A percentile compares a stretch with the other conserved stretches of the same genome.
Evolutionary conservation across 2,113 vertebrate genomes (phyloP).

Genomic region (Marmota monax): DNA sequence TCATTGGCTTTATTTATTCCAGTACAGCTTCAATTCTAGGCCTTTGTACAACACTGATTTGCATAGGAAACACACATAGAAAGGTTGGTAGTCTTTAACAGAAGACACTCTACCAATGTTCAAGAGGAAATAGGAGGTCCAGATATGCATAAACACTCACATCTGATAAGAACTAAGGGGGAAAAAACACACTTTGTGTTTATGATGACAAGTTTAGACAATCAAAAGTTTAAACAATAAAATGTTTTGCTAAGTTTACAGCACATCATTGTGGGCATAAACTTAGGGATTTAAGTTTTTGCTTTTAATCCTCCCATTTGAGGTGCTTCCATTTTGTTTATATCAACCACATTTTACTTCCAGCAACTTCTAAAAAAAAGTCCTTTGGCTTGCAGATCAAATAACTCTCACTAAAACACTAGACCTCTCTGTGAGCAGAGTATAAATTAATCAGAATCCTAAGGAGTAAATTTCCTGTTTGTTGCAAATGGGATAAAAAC

Average conservation of each 20-base stretch:
- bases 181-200: neutral
- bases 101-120: slow-evolving; percentile 36
- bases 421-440: slow-evolving; percentile 7
- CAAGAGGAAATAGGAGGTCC: slow-evolving; percentile 58
- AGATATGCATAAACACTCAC: neutral
- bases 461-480: slow-evolving; percentile 51
- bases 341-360: slow-evolving; percentile 58
- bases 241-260: slow-evolving; percentile 56
- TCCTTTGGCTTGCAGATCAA: slow-evolving; percentile 52
- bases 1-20: slow-evolving; percentile 25
- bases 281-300: slow-evolving; percentile 48
- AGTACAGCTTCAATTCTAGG: neutral
- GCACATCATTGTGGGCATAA: neutral
- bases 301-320: slow-evolving; percentile 46
- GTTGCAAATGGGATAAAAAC: slow-evolving; percentile 48
- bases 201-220: slow-evolving; percentile 51
- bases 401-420: slow-evolving; percentile 58
- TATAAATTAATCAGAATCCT: slow-evolving; percentile 47
- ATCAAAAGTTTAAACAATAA: slow-evolving; percentile 62
- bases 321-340: slow-evolving; percentile 62
- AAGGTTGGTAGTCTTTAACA: slow-evolving; percentile 69
- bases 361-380: neutral
- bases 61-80: neutral
- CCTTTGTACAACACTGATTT: neutral
- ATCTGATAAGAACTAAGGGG: neutral